Evolutionary conservation across 1,140 invertebrate genomes (phyloP), one percentile per base, ranked within the genome.

Genomic region (Drosophila sproati): DNA sequence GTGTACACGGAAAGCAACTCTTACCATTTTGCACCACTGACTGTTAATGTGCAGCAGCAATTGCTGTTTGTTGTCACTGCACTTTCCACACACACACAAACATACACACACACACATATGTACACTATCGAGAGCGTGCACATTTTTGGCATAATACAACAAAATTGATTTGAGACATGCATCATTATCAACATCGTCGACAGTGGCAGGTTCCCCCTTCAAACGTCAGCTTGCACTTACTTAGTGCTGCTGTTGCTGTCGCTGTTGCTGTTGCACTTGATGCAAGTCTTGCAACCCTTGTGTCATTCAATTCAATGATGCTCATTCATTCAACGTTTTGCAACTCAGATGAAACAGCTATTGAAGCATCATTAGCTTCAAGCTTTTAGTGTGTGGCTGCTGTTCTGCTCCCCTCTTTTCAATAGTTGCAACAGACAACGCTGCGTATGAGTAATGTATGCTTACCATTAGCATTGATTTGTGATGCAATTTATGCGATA

Each of bases 361-460:
- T 88, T 88, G 83, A 88, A 88, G 83, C 80, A 89, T 88, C 83
- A 88, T 88, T 88, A 88, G 83, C 83, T 88, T 85, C 83, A 89
- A 80, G 83, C 87, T 88, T 74, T 75, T 72, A 66, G 60, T 66
- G 29, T 45, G 60, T 67, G 39, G 55, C 72, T 51, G 64, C 48
- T 48, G 45, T 69, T 28, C 29, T 32, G 3, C 10, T 5, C 4
- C n/a, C 20, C 4, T 8, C 37, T n/a, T 29, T 28, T 35, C 32
- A 41, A n/a, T 12, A 34, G 29, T 29, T 35, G 45, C 45, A 47
- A 43, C 64, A 68, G 57, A 56, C 85, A 79, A 74, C 80, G 47
- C 47, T 66, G 77, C 83, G 83, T 88, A 88, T 89, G 83, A 89
- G 83, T 88, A 88, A 88, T 88, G 85, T 74, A 88, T 89, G 83